A percentile compares a stretch with the other conserved stretches of the same genome.
phyloP scores from a whole-genome alignment of 1,140 invertebrate species.

The Akabosia matsudoensis region DNA sequence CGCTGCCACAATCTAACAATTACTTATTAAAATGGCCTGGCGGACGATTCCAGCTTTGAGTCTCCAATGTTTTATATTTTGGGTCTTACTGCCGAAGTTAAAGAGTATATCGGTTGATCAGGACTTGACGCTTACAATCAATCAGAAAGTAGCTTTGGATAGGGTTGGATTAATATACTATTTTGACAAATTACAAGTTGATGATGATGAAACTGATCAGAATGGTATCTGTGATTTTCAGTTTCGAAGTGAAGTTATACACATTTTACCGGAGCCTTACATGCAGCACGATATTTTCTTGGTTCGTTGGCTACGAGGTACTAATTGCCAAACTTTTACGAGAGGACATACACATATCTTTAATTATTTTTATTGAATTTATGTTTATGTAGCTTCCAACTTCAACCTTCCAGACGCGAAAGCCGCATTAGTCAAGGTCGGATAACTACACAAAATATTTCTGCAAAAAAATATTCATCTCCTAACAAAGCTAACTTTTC shows the following conservation, averaged over 20 bases:
- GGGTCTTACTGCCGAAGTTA: not conserved
- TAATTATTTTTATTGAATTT: not conserved
- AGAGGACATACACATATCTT: not conserved
- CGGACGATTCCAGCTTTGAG: too few relatives aligned
- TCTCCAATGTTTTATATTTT: not conserved
- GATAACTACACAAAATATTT: not conserved
- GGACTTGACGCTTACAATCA: not conserved
- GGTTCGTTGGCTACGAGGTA: conserved; percentile 5
- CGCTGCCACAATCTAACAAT: too few relatives aligned
- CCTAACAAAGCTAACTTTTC: not conserved
- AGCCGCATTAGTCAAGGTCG: not conserved
- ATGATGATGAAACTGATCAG: not conserved
- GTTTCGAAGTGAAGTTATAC: not conserved
- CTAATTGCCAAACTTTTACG: not conserved
- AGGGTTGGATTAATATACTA: not conserved
- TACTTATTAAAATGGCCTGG: too few relatives aligned
- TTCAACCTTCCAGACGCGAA: not conserved
- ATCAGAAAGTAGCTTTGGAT: not conserved
- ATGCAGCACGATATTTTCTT: not conserved
- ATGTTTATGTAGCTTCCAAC: not conserved
- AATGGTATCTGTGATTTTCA: not conserved
- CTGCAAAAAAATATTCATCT: not conserved
- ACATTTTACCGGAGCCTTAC: not conserved
- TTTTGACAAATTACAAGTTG: not conserved
- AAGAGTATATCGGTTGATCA: not conserved